A percentile compares a stretch with the other conserved stretches of the same genome.
phyloP scores from a whole-genome alignment of 2,888 invertebrate genomes.

The Odontomyia ornata region DNA sequence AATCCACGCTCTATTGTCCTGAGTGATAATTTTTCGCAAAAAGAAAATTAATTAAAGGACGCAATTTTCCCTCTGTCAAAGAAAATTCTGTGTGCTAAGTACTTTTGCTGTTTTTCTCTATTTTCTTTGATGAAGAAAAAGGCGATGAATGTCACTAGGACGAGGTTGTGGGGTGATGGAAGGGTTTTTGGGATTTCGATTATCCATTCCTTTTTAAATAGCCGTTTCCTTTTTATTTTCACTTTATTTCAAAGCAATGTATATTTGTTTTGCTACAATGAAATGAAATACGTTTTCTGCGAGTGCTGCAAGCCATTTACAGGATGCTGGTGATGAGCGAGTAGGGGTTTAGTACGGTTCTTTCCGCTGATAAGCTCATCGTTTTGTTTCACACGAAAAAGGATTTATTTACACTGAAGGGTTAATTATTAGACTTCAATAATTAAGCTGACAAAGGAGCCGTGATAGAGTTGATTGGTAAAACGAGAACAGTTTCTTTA shows the following conservation, averaged over 20 bases:
- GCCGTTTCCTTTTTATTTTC: background rate
- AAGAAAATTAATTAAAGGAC: slow-evolving; percentile 36
- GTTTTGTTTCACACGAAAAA: too few relatives aligned
- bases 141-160: background rate
- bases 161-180: background rate
- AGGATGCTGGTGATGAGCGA: background rate
- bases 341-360: too few relatives aligned
- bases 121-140: background rate
- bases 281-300: slow-evolving; percentile 15
- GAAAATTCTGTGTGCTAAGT: slow-evolving; percentile 20
- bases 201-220: background rate
- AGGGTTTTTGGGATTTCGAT: slow-evolving; percentile 9
- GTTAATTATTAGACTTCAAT: too few relatives aligned
- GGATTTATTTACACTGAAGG: too few relatives aligned
- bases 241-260: slow-evolving; percentile 8
- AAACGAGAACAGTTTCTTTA: too few relatives aligned
- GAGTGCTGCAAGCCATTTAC: slow-evolving; percentile 9
- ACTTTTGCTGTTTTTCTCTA: slow-evolving; percentile 11
- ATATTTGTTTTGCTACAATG: slow-evolving; percentile 18
- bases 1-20: slow-evolving; percentile 35
- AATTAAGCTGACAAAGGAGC: too few relatives aligned
- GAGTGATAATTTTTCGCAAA: slow-evolving; percentile 25
- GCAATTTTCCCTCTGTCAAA: slow-evolving; percentile 32
- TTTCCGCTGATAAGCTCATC: too few relatives aligned
- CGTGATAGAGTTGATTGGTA: too few relatives aligned